phyloP scores from a whole-genome alignment of 2,797 vertebrate species.

The Parotocinclus haroldoi region DNA sequence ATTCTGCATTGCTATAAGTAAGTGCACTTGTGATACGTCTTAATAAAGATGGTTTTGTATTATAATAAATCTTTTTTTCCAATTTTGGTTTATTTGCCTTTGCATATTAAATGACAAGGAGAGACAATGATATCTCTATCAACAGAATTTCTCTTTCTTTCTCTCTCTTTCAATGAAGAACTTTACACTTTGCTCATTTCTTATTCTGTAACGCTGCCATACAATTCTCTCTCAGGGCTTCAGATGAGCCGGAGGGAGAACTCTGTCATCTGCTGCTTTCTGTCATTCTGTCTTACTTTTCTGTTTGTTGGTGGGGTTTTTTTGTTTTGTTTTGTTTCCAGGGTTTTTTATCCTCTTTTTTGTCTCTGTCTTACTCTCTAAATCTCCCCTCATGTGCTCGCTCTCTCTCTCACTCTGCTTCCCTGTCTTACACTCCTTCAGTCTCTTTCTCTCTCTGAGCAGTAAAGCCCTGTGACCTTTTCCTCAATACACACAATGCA shows the following conservation, averaged over 20 bases:
- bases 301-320: not conserved
- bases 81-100: too few relatives aligned
- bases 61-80: too few relatives aligned
- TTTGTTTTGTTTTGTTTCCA: not conserved
- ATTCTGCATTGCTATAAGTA: too few relatives aligned
- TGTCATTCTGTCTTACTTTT: not conserved
- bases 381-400: not conserved
- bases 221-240: conserved; percentile 27
- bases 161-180: conserved; percentile 3
- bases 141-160: too few relatives aligned
- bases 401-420: conserved; percentile 3
- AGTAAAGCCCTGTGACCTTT: conserved; percentile 6
- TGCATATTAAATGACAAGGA: too few relatives aligned
- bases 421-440: not conserved
- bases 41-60: too few relatives aligned
- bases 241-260: conserved; percentile 26
- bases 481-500: conserved; percentile 14
- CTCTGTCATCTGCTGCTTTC: conserved; percentile 19
- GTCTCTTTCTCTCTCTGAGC: not conserved
- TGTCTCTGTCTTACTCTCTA: not conserved
- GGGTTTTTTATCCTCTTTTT: not conserved
- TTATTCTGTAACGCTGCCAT: conserved; percentile 3
- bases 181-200: not conserved
- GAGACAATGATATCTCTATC: too few relatives aligned
- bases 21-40: too few relatives aligned